Conservation (phyloP, 2,113 vertebrate species). For the Noctilio leporinus region DNA sequence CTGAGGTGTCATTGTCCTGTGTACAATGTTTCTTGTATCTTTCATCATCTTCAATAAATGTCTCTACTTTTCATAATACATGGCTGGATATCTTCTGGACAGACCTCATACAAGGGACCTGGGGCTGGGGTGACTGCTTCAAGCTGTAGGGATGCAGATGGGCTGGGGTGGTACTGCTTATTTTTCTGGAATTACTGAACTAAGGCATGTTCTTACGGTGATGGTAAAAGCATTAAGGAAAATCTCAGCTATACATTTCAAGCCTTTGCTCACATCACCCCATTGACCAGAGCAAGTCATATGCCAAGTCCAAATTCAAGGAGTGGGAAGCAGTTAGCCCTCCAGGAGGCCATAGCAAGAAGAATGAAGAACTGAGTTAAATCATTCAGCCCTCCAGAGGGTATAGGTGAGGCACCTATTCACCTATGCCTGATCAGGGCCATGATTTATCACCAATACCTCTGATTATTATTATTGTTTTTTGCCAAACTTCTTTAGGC, state of each 20-base stretch:
- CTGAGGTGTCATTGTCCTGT: too few species aligned
- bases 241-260: not conserved
- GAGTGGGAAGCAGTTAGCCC: not conserved
- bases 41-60: too few species aligned
- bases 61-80: too few species aligned
- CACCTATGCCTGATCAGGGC: not conserved
- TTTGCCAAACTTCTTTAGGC: not conserved
- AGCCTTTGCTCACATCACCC: not conserved
- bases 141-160: not conserved
- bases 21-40: too few species aligned
- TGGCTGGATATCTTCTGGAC: too few species aligned
- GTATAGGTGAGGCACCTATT: not conserved
- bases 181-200: not conserved
- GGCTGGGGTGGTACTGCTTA: not conserved
- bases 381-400: not conserved
- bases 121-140: not conserved
- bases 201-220: not conserved
- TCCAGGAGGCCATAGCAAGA: not conserved
- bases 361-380: not conserved
- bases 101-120: not conserved
- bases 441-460: not conserved
- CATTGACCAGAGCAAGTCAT: not conserved
- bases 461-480: not conserved
- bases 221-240: not conserved
- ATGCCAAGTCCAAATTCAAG: not conserved